Evolutionary conservation across 2,797 vertebrate genomes (phyloP).

Genomic region (Aphelocoma californica): DNA sequence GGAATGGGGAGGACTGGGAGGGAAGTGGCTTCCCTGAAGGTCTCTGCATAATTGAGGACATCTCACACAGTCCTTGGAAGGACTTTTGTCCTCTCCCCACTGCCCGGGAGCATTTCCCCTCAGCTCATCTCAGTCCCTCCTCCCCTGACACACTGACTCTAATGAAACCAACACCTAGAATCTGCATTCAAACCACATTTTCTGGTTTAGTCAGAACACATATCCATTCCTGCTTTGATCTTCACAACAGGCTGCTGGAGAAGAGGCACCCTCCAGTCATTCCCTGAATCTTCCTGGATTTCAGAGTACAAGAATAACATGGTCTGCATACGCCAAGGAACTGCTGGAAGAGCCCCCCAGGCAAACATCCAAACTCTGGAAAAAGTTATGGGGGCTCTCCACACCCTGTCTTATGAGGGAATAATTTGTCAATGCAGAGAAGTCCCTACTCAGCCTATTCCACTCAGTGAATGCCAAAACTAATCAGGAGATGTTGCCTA

Average conservation of each 20-base stretch:
- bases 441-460: not conserved
- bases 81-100: not conserved
- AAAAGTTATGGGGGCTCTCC: not conserved
- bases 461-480: not conserved
- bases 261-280: not conserved
- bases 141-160: not conserved
- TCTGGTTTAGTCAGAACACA: not conserved
- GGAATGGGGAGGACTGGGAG: not conserved
- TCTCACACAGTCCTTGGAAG: not conserved
- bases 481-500: not conserved
- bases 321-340: not conserved
- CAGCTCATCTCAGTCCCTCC: not conserved
- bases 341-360: not conserved
- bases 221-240: not conserved
- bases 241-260: not conserved
- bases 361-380: not conserved
- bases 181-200: not conserved
- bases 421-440: not conserved
- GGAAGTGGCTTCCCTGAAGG: not conserved
- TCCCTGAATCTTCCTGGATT: not conserved
- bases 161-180: not conserved
- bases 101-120: not conserved
- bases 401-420: not conserved
- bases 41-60: not conserved
- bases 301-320: not conserved